A percentile compares a stretch with the other conserved stretches of the same genome.
These are phyloP conservation scores for Drosophila kepulauana DNA, from an alignment of 1,140 invertebrate species.

Conservation along the genomic window DNA sequence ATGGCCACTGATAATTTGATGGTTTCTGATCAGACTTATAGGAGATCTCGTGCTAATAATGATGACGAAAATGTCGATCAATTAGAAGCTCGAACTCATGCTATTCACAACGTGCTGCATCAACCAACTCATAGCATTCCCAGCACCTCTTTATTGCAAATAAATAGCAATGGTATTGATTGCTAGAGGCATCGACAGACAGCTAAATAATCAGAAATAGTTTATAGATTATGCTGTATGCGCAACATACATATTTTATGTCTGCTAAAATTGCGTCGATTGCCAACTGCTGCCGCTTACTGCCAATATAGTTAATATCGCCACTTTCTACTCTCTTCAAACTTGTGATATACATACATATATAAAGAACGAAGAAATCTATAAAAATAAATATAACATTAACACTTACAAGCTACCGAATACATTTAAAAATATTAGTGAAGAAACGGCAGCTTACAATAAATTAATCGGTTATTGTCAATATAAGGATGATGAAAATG, in stretches of 20 bases:
- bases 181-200: slow-evolving; percentile 33
- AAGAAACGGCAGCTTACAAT: slow-evolving; percentile 2
- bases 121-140: slow-evolving; percentile 15
- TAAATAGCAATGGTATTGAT: slow-evolving; percentile 45
- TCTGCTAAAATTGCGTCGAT: slow-evolving; percentile 14
- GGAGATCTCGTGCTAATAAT: slow-evolving; percentile 90
- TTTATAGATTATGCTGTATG: neutral
- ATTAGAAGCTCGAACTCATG: neutral
- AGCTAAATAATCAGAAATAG: neutral
- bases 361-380: slow-evolving; percentile 23
- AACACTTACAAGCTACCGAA: neutral
- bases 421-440: slow-evolving; percentile 13
- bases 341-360: slow-evolving; percentile 76
- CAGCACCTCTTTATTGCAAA: slow-evolving; percentile 14
- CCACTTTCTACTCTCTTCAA: slow-evolving; percentile 76
- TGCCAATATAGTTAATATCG: slow-evolving; percentile 68
- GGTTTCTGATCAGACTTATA: slow-evolving; percentile 93
- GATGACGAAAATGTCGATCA: slow-evolving; percentile 67
- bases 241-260: neutral
- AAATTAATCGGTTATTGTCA: slow-evolving; percentile 9
- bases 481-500: slow-evolving; percentile 1
- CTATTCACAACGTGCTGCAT: neutral
- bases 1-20: slow-evolving; percentile 88
- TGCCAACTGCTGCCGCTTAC: slow-evolving; percentile 35
- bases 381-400: slow-evolving; percentile 36